Conservation (phyloP, 1,140 invertebrate genomes). For the Philaenus spumarius region DNA sequence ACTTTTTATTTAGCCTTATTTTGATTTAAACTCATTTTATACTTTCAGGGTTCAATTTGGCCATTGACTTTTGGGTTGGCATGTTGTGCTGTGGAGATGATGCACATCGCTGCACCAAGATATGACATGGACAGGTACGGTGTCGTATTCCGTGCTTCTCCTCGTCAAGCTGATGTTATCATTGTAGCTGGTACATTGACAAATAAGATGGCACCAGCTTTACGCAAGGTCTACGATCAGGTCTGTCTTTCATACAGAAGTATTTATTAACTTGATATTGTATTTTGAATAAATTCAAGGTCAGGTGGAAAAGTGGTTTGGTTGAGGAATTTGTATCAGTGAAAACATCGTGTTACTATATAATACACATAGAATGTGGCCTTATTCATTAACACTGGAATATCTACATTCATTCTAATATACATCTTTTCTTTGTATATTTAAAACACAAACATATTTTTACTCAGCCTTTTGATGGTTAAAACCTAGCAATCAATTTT, state of each 20-base stretch:
- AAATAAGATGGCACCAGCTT: slow-evolving; percentile 98
- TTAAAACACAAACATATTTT: too few species aligned
- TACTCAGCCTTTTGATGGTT: too few species aligned
- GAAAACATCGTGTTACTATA: too few species aligned
- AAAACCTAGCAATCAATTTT: too few species aligned
- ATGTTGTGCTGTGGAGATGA: slow-evolving; percentile 99
- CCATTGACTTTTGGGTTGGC: slow-evolving; percentile 95
- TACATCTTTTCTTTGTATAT: too few species aligned
- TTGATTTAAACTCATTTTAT: too few species aligned
- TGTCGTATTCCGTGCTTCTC: slow-evolving; percentile 94
- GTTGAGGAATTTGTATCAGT: too few species aligned
- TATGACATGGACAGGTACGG: slow-evolving; percentile 96
- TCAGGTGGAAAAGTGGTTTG: background rate
- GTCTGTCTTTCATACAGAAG: slow-evolving; percentile 37
- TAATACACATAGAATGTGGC: too few species aligned
- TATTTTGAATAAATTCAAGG: slow-evolving; percentile 35
- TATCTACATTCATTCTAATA: too few species aligned
- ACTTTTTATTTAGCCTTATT: too few species aligned
- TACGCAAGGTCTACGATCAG: slow-evolving; percentile 88
- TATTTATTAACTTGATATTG: slow-evolving; percentile 41
- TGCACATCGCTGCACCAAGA: slow-evolving; percentile 97
- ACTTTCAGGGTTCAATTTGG: slow-evolving; percentile 76
- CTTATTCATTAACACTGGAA: too few species aligned
- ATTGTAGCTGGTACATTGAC: slow-evolving; percentile 98
- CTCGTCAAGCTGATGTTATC: slow-evolving; percentile 93